Conservation (phyloP, 2,888 invertebrate species). For the Marronus borbonicus region DNA sequence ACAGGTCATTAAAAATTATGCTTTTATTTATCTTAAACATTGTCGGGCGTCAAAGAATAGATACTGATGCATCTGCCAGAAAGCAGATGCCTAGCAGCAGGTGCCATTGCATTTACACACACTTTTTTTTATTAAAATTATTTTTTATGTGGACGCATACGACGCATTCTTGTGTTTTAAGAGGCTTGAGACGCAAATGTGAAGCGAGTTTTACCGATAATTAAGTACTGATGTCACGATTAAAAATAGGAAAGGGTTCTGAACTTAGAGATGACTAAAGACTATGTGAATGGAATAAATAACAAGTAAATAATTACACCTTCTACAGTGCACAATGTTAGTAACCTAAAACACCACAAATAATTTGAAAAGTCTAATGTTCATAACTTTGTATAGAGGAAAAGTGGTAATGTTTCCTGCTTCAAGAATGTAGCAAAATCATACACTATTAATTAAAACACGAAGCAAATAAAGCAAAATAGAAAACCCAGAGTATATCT, state of each 20-base stretch:
- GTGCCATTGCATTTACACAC: conserved; percentile 21
- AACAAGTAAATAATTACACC: no score
- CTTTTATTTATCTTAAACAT: conserved; percentile 19
- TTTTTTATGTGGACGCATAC: conserved; percentile 19
- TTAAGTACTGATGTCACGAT: neutral
- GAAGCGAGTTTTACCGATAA: neutral
- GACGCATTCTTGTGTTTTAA: neutral
- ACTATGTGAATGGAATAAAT: no score
- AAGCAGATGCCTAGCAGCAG: conserved; percentile 32
- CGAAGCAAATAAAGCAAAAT: no score
- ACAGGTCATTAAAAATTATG: conserved; percentile 28
- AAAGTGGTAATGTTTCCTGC: no score
- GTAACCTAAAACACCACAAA: no score
- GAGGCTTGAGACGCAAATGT: neutral
- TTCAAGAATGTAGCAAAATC: no score
- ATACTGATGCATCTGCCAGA: conserved; percentile 24
- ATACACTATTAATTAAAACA: no score
- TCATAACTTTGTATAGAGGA: no score
- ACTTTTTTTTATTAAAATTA: conserved; percentile 13
- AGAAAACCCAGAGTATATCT: neutral
- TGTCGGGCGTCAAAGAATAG: conserved; percentile 19
- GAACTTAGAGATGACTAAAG: no score
- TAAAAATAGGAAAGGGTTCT: neutral
- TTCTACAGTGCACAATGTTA: no score
- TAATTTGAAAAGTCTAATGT: no score